Percentiles rank a stretch among this genome's conserved stretches.
Evolutionary conservation across 1,140 invertebrate genomes (phyloP).

Genomic region (Panonychus citri): DNA sequence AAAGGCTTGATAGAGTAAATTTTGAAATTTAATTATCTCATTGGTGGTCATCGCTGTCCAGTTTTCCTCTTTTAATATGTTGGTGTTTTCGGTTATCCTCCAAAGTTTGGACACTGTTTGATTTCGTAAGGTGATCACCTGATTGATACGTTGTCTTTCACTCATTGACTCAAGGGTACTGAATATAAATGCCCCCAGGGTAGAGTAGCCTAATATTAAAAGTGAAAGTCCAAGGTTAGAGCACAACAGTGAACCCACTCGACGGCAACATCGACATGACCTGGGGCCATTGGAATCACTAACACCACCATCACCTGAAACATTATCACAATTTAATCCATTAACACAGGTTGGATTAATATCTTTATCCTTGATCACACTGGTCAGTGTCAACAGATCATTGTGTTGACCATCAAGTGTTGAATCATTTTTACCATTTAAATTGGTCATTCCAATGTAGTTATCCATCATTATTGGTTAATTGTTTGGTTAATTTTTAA

Average conservation of each 20-base stretch:
- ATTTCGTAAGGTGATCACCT: neutral
- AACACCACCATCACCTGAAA: too few species aligned
- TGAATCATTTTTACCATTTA: too few species aligned
- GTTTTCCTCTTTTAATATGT: slow-evolving; percentile 2
- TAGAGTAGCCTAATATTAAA: slow-evolving; percentile 59
- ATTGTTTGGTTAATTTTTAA: too few species aligned
- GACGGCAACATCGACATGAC: slow-evolving; percentile 32
- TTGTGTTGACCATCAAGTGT: too few species aligned
- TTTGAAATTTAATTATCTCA: slow-evolving; percentile 1
- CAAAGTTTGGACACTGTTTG: neutral
- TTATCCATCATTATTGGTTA: too few species aligned
- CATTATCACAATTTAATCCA: too few species aligned
- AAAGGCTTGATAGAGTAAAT: slow-evolving; percentile 10
- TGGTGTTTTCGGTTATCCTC: slow-evolving; percentile 1
- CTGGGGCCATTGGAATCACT: too few species aligned
- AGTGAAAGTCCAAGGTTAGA: slow-evolving; percentile 63
- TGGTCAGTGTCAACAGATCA: too few species aligned
- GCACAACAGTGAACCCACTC: slow-evolving; percentile 59
- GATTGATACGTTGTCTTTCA: neutral
- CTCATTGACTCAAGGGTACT: slow-evolving; percentile 33
- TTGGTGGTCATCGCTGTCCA: neutral
- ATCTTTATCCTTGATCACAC: too few species aligned
- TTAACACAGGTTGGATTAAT: too few species aligned
- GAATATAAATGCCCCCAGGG: neutral
- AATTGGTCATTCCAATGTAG: too few species aligned